These are phyloP conservation scores for Lordiphosa mommai DNA, from an alignment of 1,140 invertebrate species.

Conservation along the genomic window DNA sequence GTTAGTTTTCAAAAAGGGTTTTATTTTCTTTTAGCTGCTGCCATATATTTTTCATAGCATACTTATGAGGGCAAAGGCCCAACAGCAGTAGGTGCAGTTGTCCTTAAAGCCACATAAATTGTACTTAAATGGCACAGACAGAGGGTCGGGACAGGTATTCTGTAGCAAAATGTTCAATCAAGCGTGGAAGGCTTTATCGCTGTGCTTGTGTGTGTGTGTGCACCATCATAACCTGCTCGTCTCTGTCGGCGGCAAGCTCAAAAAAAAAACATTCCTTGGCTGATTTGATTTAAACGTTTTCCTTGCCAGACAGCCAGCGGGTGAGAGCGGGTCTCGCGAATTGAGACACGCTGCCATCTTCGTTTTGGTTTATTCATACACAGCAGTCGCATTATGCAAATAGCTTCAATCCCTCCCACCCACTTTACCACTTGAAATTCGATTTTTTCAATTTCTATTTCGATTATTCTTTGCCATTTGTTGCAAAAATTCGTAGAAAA, in stretches of 20 bases:
- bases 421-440: constrained; percentile 62
- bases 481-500: constrained; percentile 34
- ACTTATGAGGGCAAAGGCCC: constrained; percentile 59
- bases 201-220: constrained; percentile 12
- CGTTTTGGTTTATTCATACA: constrained; percentile 75
- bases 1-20: constrained; percentile 34
- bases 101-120: constrained; percentile 68
- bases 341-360: constrained; percentile 26
- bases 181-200: constrained; percentile 47
- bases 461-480: constrained; percentile 60
- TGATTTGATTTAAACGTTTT: constrained; percentile 75
- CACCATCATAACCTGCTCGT: constrained; percentile 43
- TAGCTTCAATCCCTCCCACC: constrained; percentile 31
- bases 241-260: constrained; percentile 8
- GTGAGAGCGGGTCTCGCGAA: constrained; percentile 1
- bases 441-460: constrained; percentile 67
- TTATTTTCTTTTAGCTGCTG: constrained; percentile 4
- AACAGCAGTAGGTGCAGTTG: constrained; percentile 31
- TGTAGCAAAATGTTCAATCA: constrained; percentile 58
- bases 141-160: constrained; percentile 24
- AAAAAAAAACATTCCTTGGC: constrained; percentile 45
- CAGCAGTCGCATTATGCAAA: constrained; percentile 75
- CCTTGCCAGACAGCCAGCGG: constrained; percentile 13
- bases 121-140: constrained; percentile 12
- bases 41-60: constrained; percentile 63